A percentile compares a stretch with the other conserved stretches of the same genome.
Evolutionary conservation across 2,888 invertebrate genomes (phyloP).

Genomic region (Leptopilina syphax): DNA sequence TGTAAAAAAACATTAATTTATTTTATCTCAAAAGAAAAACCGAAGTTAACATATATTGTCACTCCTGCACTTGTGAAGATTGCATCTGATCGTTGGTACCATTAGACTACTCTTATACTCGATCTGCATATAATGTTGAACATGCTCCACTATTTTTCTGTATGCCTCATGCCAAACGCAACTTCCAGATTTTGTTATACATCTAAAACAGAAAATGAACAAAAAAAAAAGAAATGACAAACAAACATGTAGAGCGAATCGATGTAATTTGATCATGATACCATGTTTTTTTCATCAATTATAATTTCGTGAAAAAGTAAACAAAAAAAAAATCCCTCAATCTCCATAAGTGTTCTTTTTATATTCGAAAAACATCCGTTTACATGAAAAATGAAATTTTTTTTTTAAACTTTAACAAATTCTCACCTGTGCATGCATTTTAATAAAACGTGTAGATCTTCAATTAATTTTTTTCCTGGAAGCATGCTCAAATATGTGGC

Average conservation of each 20-base stretch:
- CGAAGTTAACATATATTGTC: conserved; percentile 51
- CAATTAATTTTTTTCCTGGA: conserved; percentile 70
- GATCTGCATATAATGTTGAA: conserved; percentile 84
- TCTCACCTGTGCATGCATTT: conserved; percentile 73
- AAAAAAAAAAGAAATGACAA: conserved; percentile 42
- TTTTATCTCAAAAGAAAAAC: conserved; percentile 62
- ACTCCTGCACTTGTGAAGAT: conserved; percentile 61
- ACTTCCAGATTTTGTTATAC: conserved; percentile 77
- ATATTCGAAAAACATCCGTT: conserved; percentile 7
- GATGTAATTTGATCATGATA: conserved; percentile 67
- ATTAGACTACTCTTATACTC: conserved; percentile 77
- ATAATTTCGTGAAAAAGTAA: conserved; percentile 61
- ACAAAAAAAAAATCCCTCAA: conserved; percentile 60
- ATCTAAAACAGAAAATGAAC: conserved; percentile 71
- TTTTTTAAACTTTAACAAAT: not conserved
- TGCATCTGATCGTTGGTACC: conserved; percentile 71
- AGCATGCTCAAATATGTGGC: conserved; percentile 73
- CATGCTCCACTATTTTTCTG: conserved; percentile 80
- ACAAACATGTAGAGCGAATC: conserved; percentile 68
- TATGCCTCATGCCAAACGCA: conserved; percentile 85
- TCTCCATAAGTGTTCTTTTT: conserved; percentile 54
- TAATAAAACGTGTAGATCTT: conserved; percentile 71
- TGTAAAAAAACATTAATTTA: conserved; percentile 73
- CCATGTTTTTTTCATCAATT: conserved; percentile 64
- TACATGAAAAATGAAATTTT: not conserved